phyloP scores from a whole-genome alignment of 2,888 invertebrate species.

The Epiblema foenella region DNA sequence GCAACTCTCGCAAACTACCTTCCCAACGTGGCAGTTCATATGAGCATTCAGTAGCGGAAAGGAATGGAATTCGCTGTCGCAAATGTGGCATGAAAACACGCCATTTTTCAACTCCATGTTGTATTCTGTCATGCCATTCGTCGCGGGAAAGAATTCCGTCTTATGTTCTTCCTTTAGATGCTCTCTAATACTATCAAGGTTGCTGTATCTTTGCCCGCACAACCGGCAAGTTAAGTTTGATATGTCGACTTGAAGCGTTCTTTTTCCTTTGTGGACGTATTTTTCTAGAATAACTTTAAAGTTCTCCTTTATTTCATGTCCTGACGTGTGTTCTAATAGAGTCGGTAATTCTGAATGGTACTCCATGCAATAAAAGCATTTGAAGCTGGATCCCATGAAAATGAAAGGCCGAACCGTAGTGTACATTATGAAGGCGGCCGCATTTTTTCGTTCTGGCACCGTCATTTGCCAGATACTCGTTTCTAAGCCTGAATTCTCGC shows the following conservation, averaged over 20 bases:
- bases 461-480: conserved; percentile 70
- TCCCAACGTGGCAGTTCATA: conserved; percentile 65
- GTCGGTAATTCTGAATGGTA: conserved; percentile 56
- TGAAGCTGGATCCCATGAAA: conserved; percentile 65
- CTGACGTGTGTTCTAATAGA: conserved; percentile 59
- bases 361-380: conserved; percentile 66
- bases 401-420: conserved; percentile 67
- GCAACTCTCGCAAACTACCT: conserved; percentile 67
- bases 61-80: conserved; percentile 55
- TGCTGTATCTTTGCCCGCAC: conserved; percentile 52
- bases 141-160: conserved; percentile 54
- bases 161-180: conserved; percentile 59
- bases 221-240: conserved; percentile 61
- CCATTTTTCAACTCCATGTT: conserved; percentile 57
- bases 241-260: conserved; percentile 63
- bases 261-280: conserved; percentile 59
- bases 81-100: conserved; percentile 60
- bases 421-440: conserved; percentile 60
- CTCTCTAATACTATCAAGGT: conserved; percentile 53
- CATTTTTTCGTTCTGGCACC: conserved; percentile 62
- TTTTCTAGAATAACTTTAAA: conserved; percentile 53
- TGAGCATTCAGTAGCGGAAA: conserved; percentile 62
- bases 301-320: conserved; percentile 52
- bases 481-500: conserved; percentile 43
- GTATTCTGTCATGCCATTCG: conserved; percentile 67